Evolutionary conservation across 2,888 invertebrate species (phyloP).

Genomic region (Vandiemenella viatica): DNA sequence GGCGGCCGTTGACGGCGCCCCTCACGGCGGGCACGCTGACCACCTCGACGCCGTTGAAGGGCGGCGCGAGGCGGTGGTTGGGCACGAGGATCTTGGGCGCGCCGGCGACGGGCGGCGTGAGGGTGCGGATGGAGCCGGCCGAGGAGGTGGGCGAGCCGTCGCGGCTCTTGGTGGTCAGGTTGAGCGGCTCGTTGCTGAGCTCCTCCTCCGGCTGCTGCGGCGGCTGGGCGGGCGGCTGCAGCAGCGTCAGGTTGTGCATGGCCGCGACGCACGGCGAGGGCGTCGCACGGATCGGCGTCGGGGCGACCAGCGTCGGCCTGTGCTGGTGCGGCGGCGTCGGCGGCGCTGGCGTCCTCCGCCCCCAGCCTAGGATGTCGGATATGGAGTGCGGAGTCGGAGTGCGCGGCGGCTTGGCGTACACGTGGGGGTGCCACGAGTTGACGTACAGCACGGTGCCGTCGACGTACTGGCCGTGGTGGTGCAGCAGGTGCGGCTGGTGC

Average conservation of each 20-base stretch:
- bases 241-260: slow-evolving; percentile 9
- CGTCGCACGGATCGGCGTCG: slow-evolving; percentile 13
- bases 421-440: slow-evolving; percentile 73
- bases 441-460: slow-evolving; percentile 7
- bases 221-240: slow-evolving; percentile 8
- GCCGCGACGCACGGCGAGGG: slow-evolving; percentile 11
- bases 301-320: slow-evolving; percentile 9
- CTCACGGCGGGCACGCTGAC: background rate
- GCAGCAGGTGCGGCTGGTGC: background rate
- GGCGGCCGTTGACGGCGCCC: background rate
- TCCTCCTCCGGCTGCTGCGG: slow-evolving; percentile 14
- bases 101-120: slow-evolving; percentile 12
- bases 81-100: background rate
- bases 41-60: slow-evolving; percentile 12
- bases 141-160: slow-evolving; percentile 26
- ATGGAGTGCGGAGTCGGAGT: slow-evolving; percentile 77
- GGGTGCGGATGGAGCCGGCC: slow-evolving; percentile 19
- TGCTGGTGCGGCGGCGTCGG: too few relatives aligned
- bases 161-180: slow-evolving; percentile 26
- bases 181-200: slow-evolving; percentile 25
- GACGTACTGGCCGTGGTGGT: background rate
- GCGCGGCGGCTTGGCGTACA: slow-evolving; percentile 67
- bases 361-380: slow-evolving; percentile 69
- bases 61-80: slow-evolving; percentile 2
- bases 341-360: too few relatives aligned